phyloP scores from a whole-genome alignment of 2,888 invertebrate genomes.

The Luperina nickerlii region DNA sequence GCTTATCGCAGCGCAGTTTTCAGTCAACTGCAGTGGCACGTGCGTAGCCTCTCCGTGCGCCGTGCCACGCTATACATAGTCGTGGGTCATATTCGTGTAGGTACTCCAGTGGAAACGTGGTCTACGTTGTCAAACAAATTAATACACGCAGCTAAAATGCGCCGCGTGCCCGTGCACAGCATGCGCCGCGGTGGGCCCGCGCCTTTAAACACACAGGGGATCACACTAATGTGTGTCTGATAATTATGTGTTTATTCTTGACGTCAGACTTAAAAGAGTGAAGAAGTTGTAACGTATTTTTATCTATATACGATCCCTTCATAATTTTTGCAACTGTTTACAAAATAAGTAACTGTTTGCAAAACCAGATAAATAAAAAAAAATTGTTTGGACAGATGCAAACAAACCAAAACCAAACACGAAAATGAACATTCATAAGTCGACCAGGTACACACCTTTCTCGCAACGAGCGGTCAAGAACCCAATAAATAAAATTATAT shows the following conservation, averaged over 20 bases:
- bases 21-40: too few relatives aligned
- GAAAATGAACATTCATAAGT: background rate
- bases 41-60: too few relatives aligned
- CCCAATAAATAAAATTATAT: constrained; percentile 18
- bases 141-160: too few relatives aligned
- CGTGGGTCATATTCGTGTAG: too few relatives aligned
- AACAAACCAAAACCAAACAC: background rate
- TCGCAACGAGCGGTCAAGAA: background rate
- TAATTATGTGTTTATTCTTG: background rate
- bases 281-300: background rate
- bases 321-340: background rate
- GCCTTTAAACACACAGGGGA: too few relatives aligned
- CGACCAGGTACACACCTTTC: background rate
- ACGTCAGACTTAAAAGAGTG: background rate
- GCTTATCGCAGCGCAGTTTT: too few relatives aligned
- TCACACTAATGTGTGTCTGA: background rate
- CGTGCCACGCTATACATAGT: too few relatives aligned
- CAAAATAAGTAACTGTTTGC: background rate
- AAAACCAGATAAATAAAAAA: background rate
- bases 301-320: background rate
- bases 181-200: too few relatives aligned
- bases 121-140: too few relatives aligned
- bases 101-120: too few relatives aligned
- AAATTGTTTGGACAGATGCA: background rate
- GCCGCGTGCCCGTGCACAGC: too few relatives aligned